Evolutionary conservation across 2,797 vertebrate species (phyloP).

Genomic region (Pangasius larnaudii): DNA sequence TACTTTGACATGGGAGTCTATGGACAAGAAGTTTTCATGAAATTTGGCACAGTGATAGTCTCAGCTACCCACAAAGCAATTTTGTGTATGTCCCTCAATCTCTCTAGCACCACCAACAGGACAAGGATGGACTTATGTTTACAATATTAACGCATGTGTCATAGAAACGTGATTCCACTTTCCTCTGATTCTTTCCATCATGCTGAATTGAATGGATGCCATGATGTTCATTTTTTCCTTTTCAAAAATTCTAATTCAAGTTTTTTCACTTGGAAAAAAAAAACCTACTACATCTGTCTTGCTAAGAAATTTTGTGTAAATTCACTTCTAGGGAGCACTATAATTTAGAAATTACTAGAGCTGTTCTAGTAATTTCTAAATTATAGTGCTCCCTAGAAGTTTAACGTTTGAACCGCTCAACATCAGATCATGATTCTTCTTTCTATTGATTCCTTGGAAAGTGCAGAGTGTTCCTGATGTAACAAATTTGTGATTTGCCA

Average conservation of each 20-base stretch:
- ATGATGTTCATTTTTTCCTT: not conserved
- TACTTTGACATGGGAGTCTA: not conserved
- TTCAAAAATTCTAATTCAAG: no score
- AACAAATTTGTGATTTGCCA: not conserved
- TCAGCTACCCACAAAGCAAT: not conserved
- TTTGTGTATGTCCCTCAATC: no score
- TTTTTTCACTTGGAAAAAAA: not conserved
- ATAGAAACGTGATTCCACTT: no score
- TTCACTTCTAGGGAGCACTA: not conserved
- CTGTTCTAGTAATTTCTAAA: no score
- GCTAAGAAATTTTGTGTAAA: not conserved
- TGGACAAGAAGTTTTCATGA: not conserved
- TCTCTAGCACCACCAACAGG: not conserved
- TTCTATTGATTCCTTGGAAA: not conserved
- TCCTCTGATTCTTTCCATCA: not conserved
- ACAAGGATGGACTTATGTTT: not conserved
- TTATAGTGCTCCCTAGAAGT: no score
- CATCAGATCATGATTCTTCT: not conserved
- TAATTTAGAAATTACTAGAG: not conserved
- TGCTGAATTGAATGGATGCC: not conserved
- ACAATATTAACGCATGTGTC: not conserved
- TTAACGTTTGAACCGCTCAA: not conserved
- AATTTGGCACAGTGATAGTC: not conserved
- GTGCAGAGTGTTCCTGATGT: not conserved
- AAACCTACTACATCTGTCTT: not conserved